A percentile compares a stretch with the other conserved stretches of the same genome.
These are phyloP conservation scores for Cuculus canorus DNA, from an alignment of 2,797 vertebrate species.

Conservation along the genomic window DNA sequence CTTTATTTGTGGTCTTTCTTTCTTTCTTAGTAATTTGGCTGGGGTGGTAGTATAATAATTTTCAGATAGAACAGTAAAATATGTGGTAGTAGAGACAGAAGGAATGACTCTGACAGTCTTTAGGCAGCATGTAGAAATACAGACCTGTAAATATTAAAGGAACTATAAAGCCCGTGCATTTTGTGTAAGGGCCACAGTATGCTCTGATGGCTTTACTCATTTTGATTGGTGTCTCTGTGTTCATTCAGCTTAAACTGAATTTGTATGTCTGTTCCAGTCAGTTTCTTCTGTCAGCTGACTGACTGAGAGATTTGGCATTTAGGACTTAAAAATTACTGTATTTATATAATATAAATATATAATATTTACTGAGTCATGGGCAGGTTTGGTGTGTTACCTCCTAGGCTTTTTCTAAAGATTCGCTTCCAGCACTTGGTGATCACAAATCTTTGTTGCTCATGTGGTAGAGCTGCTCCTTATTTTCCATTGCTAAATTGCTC, in stretches of 20 bases:
- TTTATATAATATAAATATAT: background rate
- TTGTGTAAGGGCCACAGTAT: background rate
- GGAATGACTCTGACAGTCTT: background rate
- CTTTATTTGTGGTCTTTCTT: conserved; percentile 81
- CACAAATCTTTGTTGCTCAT: background rate
- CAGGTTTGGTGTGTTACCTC: background rate
- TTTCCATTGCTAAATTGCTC: background rate
- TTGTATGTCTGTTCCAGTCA: background rate
- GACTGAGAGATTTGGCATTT: background rate
- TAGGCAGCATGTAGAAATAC: background rate
- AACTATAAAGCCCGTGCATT: background rate
- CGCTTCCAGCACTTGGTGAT: background rate
- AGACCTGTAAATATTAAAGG: background rate
- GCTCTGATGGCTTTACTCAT: background rate
- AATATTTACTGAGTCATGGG: background rate
- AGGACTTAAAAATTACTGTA: background rate
- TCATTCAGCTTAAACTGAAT: background rate
- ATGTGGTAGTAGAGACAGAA: conserved; percentile 19
- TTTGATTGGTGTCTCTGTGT: background rate
- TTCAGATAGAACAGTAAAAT: conserved; percentile 62
- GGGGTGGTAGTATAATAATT: conserved; percentile 61
- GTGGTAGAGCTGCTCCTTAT: background rate
- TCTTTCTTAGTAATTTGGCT: conserved; percentile 67
- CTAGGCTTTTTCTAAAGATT: conserved; percentile 32
- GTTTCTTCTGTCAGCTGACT: background rate